Evolutionary conservation across 2,888 invertebrate genomes (phyloP), one percentile per base, ranked within the genome.

Genomic region (Drosophila greeni): DNA sequence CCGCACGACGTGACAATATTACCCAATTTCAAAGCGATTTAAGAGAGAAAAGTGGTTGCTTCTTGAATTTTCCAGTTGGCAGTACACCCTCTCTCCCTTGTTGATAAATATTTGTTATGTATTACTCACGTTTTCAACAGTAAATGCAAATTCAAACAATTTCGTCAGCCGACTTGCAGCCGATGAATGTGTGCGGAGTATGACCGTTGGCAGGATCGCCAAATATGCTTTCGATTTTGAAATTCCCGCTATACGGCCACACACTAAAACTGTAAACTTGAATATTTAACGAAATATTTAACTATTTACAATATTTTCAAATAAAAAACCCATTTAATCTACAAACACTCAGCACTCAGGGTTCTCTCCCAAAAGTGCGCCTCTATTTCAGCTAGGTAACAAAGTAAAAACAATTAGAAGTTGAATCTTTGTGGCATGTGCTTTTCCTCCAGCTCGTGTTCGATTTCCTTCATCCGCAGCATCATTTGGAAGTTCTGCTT

Each of bases 401-500:
- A 58, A 43, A n/a, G 1, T 42, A 39, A 55, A 2, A 60, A 59
- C 52, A 58, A 14, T 69, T 71, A 80, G 49, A 66, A 71, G 11
- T 77, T 66, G 1, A 75, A 37, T 31, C 49, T 51, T 24, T 68
- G 65, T 0, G 75, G 68, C 74, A 72, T 55, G n/a, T 77, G 39
- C 14, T 82, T 57, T 36, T 78, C 65, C 39, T 86, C 86, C 5
- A 82, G 33, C 37, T 82, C 40, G 6, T 77, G 70, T 51, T 88
- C 88, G 9, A 87, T 70, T 59, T 86, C 75, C 14, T 72, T 70
- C 79, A 89, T 71, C 23, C 86, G 83, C 14, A 78, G 51, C 61
- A 85, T 74, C 14, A 89, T 16, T 3, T 62, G 67, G 20, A 86
- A 73, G 51, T 76, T 85, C 45, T 88, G 91, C 71, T 89, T 89